phyloP scores from a whole-genome alignment of 2,113 vertebrate species.

The Tichodroma muraria region DNA sequence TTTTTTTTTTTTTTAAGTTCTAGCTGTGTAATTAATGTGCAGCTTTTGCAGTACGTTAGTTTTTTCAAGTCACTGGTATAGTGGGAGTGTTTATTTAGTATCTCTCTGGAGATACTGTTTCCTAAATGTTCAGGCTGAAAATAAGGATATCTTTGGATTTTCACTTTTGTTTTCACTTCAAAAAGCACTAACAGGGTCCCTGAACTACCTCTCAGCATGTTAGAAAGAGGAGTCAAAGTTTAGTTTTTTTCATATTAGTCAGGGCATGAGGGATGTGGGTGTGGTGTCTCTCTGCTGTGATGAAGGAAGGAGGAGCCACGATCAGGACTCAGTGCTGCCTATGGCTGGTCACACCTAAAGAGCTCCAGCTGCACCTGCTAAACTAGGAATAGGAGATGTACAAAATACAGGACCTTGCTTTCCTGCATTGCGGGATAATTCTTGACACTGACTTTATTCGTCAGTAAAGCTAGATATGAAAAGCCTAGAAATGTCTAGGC shows the following conservation, averaged over 20 bases:
- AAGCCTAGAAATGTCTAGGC: too few relatives aligned
- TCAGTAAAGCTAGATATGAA: neutral
- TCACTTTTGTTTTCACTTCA: neutral
- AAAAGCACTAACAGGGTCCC: neutral
- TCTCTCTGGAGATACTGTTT: neutral
- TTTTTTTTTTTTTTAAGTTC: neutral
- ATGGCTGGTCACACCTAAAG: neutral
- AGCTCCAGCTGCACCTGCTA: neutral
- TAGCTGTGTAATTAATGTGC: neutral
- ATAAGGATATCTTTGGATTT: neutral
- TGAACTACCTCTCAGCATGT: neutral
- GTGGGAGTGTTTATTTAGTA: neutral
- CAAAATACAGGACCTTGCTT: neutral
- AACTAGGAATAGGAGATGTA: neutral
- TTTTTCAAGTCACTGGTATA: neutral
- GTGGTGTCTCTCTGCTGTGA: neutral
- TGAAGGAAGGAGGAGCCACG: neutral
- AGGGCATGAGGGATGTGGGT: neutral
- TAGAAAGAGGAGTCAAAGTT: neutral
- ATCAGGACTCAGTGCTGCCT: neutral
- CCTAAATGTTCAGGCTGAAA: neutral
- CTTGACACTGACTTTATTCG: neutral
- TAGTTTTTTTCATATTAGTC: neutral
- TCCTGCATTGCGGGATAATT: fast-evolving
- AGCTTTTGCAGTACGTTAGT: neutral